Percentiles rank a stretch among this genome's conserved stretches.
Conservation (phyloP, 2,797 vertebrate genomes). For the Mallotus villosus region DNA sequence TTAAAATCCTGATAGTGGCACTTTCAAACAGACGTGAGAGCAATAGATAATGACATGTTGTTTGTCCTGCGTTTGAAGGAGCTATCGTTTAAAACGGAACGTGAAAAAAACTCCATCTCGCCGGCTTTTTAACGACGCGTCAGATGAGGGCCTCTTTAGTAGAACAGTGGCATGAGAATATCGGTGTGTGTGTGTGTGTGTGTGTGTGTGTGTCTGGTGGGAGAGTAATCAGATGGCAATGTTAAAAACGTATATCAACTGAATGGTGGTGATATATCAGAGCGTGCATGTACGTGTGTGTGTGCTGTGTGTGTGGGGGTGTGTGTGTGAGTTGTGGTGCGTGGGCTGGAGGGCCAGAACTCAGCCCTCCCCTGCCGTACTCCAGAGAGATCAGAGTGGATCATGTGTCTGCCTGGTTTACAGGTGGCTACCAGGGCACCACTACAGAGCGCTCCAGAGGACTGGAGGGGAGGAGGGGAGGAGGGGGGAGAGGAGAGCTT, state of each 20-base stretch:
- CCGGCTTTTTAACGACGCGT: constrained; percentile 27
- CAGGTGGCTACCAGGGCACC: constrained; percentile 75
- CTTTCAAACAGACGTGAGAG: constrained; percentile 62
- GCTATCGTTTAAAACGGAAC: constrained; percentile 53
- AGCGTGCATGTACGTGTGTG: constrained; percentile 1
- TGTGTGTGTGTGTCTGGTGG: constrained; percentile 31
- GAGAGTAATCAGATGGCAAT: constrained; percentile 60
- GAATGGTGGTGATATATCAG: constrained; percentile 54
- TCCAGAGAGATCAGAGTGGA: constrained; percentile 71
- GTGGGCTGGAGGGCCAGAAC: constrained; percentile 32
- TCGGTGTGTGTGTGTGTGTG: constrained; percentile 48
- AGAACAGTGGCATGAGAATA: constrained; percentile 47
- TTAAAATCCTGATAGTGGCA: constrained; percentile 68
- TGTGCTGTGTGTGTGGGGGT: constrained; percentile 7
- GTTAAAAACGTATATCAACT: constrained; percentile 62
- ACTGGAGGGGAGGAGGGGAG: constrained; percentile 15
- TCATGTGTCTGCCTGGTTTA: constrained; percentile 75
- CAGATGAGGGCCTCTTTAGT: constrained; percentile 44
- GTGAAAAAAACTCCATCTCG: constrained; percentile 15
- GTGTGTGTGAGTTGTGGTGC: constrained; percentile 46
- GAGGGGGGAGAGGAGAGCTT: constrained; percentile 17
- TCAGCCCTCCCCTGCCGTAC: constrained; percentile 50
- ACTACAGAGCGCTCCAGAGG: constrained; percentile 59
- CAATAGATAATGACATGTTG: constrained; percentile 64
- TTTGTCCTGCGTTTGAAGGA: constrained; percentile 64